Evolutionary conservation across 2,797 vertebrate genomes (phyloP).

Genomic region (Brachymystax lenok): DNA sequence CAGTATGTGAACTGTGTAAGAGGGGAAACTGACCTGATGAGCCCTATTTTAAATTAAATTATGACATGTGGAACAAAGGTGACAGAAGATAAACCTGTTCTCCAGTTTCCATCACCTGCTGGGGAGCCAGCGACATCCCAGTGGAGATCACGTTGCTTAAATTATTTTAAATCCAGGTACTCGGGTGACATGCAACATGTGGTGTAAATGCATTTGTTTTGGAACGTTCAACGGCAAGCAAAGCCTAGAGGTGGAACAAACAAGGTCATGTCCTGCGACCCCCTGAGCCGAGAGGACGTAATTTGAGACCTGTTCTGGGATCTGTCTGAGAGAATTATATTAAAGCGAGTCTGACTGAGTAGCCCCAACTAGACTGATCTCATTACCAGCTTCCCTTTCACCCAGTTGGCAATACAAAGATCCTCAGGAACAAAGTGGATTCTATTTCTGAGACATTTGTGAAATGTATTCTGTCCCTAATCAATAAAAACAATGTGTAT

Average conservation of each 20-base stretch:
- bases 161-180: not conserved
- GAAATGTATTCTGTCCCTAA: not conserved
- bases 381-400: not conserved
- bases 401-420: not conserved
- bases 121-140: not conserved
- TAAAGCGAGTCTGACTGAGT: not conserved
- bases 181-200: not conserved
- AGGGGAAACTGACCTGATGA: not conserved
- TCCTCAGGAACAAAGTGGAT: not conserved
- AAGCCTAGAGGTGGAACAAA: not conserved
- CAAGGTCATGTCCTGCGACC: constrained; percentile 3
- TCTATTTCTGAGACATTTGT: not conserved
- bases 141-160: not conserved
- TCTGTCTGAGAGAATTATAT: not conserved
- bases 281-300: no score
- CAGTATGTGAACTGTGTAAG: not conserved
- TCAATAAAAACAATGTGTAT: not conserved
- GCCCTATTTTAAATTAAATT: not conserved
- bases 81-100: not conserved
- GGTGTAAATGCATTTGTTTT: not conserved
- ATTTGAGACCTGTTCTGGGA: constrained; percentile 4
- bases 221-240: not conserved
- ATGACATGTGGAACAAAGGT: constrained; percentile 1
- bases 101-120: constrained; percentile 6
- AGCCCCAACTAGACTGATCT: not conserved